These are phyloP conservation scores for Leucophenga varia DNA, from an alignment of 1,140 invertebrate species.

Conservation along the genomic window DNA sequence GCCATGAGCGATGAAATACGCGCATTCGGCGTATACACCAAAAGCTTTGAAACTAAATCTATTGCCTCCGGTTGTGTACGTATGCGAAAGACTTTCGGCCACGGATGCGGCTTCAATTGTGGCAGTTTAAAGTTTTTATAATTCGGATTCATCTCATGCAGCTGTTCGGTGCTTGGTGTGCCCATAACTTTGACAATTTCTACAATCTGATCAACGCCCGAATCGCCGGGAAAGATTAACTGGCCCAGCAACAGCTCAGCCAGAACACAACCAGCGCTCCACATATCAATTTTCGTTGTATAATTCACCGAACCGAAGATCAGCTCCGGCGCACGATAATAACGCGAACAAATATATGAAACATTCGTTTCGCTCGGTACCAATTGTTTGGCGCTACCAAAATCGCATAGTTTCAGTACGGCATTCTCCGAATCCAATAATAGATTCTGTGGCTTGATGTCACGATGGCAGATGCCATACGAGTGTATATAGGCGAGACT, in stretches of 20 bases:
- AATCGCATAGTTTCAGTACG: conserved; percentile 97
- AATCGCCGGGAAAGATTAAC: conserved; percentile 99
- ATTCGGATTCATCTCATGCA: conserved; percentile 99
- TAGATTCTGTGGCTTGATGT: conserved; percentile 99
- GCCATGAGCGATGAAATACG: conserved; percentile 24
- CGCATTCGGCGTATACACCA: conserved; percentile 29
- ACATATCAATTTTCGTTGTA: conserved; percentile 98
- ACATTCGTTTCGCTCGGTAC: conserved; percentile 97
- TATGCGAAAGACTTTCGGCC: conserved; percentile 82
- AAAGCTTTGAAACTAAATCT: conserved; percentile 38
- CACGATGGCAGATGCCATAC: conserved; percentile 96
- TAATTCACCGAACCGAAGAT: conserved; percentile 99
- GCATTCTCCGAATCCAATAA: conserved; percentile 94
- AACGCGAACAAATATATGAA: conserved; percentile 99
- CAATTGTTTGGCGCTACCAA: conserved; percentile 98
- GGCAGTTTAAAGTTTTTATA: conserved; percentile 99
- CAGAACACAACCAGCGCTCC: conserved; percentile 98
- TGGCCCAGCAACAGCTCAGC: conserved; percentile 97
- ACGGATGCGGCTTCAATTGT: conserved; percentile 98
- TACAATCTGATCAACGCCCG: conserved; percentile 97
- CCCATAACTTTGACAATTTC: conserved; percentile 99
- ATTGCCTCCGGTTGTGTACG: conserved; percentile 35
- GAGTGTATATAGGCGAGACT: conserved; percentile 98
- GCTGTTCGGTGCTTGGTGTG: conserved; percentile 97
- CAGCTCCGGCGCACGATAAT: conserved; percentile 97